Evolutionary conservation across 2,888 invertebrate genomes (phyloP), one percentile per base, ranked within the genome.

Genomic region (Heteropelma amictum): DNA sequence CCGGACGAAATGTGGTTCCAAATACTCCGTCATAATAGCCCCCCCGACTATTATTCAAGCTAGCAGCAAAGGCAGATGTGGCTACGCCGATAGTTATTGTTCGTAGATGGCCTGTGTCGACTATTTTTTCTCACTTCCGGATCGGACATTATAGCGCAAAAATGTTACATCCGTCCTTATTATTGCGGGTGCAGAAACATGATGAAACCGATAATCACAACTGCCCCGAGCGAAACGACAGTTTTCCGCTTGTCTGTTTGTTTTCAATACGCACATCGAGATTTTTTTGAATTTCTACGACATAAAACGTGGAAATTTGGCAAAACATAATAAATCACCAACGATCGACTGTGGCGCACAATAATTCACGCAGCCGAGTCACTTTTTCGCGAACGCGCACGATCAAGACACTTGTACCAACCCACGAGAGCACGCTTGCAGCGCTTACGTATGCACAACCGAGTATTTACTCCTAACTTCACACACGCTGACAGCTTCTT

Each of bases 1-100:
- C 83, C 90, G 90, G 78, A 91, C 89, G 82, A 92, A 91, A 81
- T 90, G 90, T 70, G 90, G 90, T 85, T 91, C 91, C 84, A 90
- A 88, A 82, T 90, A 90, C 85, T 90, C 90, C 86, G 90, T 90
- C 90, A 90, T 91, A 86, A 83, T 86, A 81, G 80, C 72, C 77
- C 68, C n/a, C 72, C 56, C 67, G 61, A 77, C 77, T 79, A 76
- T 76, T 76, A 72, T 72, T 72, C 74, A 61, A 67, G 72, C 61
- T 61, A 33, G 58, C 68, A 64, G 56, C 63, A 30, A 72, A 53
- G 69, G 49, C 56, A 67, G 61, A 71, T 65, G 72, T 53, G 61
- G 58, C 69, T 45, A 54, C 68, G 63, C 14, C 65, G 54, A 70
- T 53, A 70, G 26, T 60, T n/a, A n/a, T n/a, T 60, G 14, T 17